These are phyloP conservation scores for Andricus grossulariae DNA, from an alignment of 1,140 invertebrate species.

Conservation along the genomic window DNA sequence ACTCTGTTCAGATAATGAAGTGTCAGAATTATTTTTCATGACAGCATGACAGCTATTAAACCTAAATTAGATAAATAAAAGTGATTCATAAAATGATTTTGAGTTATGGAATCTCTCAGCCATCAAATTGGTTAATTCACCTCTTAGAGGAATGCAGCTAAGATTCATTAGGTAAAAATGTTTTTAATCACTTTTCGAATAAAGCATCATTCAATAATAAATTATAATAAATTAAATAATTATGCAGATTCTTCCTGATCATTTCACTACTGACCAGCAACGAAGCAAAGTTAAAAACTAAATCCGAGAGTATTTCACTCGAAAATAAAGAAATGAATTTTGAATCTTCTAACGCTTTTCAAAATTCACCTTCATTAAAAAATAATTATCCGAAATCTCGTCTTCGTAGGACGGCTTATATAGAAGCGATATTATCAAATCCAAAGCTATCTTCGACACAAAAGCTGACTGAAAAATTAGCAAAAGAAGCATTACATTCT, in stretches of 20 bases:
- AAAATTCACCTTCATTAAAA: too few relatives aligned
- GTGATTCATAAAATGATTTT: neutral
- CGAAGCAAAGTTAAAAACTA: neutral
- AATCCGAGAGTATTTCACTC: neutral
- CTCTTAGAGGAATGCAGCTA: slow-evolving; percentile 57
- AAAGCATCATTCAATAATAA: neutral
- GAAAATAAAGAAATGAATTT: slow-evolving; percentile 29
- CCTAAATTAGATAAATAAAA: neutral
- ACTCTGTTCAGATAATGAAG: neutral
- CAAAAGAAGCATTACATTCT: neutral
- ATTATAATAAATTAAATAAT: neutral
- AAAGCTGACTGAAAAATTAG: neutral
- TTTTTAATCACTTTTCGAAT: neutral
- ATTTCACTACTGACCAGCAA: slow-evolving; percentile 51
- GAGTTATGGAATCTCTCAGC: slow-evolving; percentile 32
- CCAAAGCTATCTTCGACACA: too few relatives aligned
- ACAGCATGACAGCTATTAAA: neutral
- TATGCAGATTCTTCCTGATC: slow-evolving; percentile 53
- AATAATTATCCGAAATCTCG: too few relatives aligned
- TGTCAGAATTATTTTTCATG: too few relatives aligned
- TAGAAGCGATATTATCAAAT: too few relatives aligned
- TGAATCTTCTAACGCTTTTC: too few relatives aligned
- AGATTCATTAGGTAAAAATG: slow-evolving; percentile 45
- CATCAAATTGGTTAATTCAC: slow-evolving; percentile 38
- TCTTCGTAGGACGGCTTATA: too few relatives aligned